Conservation (phyloP, 2,888 invertebrate genomes). For the Dioctria linearis region DNA sequence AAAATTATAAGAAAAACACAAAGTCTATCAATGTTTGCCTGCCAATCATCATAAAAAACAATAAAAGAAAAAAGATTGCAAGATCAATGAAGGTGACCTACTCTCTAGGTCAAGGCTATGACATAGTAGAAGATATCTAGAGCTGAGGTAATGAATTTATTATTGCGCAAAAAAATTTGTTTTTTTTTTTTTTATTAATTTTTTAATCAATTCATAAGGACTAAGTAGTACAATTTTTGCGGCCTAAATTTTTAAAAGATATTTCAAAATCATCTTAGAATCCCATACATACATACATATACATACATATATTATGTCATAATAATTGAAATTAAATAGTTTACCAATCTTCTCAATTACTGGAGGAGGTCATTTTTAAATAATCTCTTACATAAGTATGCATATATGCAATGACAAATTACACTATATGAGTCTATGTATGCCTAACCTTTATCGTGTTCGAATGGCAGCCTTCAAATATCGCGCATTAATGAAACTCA, state of each 20-base stretch:
- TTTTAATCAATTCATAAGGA: neutral
- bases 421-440: neutral
- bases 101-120: conserved; percentile 54
- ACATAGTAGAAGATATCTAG: conserved; percentile 49
- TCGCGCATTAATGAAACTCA: conserved; percentile 33
- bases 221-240: neutral
- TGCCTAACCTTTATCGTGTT: conserved; percentile 42
- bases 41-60: neutral
- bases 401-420: neutral
- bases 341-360: conserved; percentile 12
- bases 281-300: too few relatives aligned
- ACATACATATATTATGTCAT: neutral
- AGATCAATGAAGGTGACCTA: conserved; percentile 54
- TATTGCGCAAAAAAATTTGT: conserved; percentile 19
- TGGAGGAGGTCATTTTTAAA: neutral
- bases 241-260: neutral
- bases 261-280: neutral
- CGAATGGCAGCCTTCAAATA: conserved; percentile 33
- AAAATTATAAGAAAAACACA: too few relatives aligned
- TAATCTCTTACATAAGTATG: conserved; percentile 1
- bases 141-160: conserved; percentile 30
- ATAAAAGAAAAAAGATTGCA: conserved; percentile 46
- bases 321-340: neutral
- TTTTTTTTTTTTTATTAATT: neutral
- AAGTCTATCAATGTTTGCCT: too few relatives aligned